Conservation (phyloP, 2,797 vertebrate genomes). For the Macrochelys suwanniensis region DNA sequence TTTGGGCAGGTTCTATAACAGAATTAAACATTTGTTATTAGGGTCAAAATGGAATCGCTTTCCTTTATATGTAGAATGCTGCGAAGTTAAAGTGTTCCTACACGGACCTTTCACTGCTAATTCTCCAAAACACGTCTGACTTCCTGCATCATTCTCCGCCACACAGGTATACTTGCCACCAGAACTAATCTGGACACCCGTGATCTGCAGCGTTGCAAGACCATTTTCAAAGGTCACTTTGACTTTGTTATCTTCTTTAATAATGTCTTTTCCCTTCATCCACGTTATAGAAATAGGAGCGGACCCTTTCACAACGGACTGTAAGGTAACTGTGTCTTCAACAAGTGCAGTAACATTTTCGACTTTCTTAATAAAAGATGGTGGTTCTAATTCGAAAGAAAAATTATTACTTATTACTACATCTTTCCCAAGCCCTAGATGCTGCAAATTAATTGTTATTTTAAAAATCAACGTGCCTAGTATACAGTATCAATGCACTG, state of each 20-base stretch:
- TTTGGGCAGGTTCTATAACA: slow-evolving; percentile 94
- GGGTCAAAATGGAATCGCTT: slow-evolving; percentile 25
- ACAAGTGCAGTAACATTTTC: slow-evolving; percentile 92
- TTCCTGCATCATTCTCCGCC: slow-evolving; percentile 96
- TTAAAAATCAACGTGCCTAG: not conserved
- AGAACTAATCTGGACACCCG: slow-evolving; percentile 87
- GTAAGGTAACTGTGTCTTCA: slow-evolving; percentile 89
- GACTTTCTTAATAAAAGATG: slow-evolving; percentile 93
- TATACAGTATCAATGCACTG: rapidly evolving
- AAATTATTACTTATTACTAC: slow-evolving; percentile 26
- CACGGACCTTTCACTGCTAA: slow-evolving; percentile 96
- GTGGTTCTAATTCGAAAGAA: slow-evolving; percentile 89
- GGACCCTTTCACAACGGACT: slow-evolving; percentile 93
- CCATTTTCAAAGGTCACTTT: slow-evolving; percentile 91
- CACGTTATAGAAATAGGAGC: slow-evolving; percentile 92
- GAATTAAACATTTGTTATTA: slow-evolving; percentile 74
- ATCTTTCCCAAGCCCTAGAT: not conserved
- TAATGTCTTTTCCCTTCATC: slow-evolving; percentile 93
- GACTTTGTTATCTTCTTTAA: slow-evolving; percentile 92
- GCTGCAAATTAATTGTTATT: not conserved
- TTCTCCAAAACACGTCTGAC: slow-evolving; percentile 93
- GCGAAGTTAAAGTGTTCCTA: slow-evolving; percentile 42
- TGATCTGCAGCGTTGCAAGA: slow-evolving; percentile 88
- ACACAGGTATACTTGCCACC: slow-evolving; percentile 93
- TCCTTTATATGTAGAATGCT: not conserved